Percentiles rank a stretch among this genome's conserved stretches.
Evolutionary conservation across 2,888 invertebrate species (phyloP).

Genomic region (Melieria picta): DNA sequence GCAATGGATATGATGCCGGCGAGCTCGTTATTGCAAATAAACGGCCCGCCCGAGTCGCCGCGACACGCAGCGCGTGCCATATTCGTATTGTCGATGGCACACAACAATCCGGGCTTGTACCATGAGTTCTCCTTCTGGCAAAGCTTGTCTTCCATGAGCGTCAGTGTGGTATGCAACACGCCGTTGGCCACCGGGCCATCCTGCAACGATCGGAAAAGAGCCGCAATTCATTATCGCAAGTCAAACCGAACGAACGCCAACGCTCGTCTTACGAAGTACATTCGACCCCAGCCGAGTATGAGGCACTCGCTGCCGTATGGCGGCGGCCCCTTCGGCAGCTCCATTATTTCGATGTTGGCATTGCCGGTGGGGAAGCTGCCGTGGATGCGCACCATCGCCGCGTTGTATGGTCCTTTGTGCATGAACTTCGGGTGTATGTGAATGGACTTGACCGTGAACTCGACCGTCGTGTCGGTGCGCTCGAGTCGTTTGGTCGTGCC

Average conservation of each 20-base stretch:
- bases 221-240: neutral
- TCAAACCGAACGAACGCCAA: neutral
- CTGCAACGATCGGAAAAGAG: neutral
- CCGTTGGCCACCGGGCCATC: conserved; percentile 40
- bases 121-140: conserved; percentile 27
- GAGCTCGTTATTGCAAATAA: conserved; percentile 40
- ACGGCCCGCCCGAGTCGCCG: conserved; percentile 46
- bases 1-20: conserved; percentile 41
- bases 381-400: conserved; percentile 44
- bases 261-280: conserved; percentile 39
- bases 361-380: conserved; percentile 21
- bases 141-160: conserved; percentile 11
- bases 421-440: conserved; percentile 36
- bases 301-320: conserved; percentile 36
- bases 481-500: conserved; percentile 41
- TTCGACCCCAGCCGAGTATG: conserved; percentile 48
- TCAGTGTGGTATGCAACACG: conserved; percentile 21
- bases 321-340: conserved; percentile 28
- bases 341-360: conserved; percentile 32
- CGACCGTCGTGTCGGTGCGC: conserved; percentile 24
- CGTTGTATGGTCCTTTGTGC: conserved; percentile 41
- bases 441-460: too few species aligned
- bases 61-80: conserved; percentile 37
- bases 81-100: conserved; percentile 28
- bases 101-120: conserved; percentile 37